Evolutionary conservation across 2,797 vertebrate species (phyloP), one percentile per base, ranked within the genome.

Genomic region (Agapornis canus): DNA sequence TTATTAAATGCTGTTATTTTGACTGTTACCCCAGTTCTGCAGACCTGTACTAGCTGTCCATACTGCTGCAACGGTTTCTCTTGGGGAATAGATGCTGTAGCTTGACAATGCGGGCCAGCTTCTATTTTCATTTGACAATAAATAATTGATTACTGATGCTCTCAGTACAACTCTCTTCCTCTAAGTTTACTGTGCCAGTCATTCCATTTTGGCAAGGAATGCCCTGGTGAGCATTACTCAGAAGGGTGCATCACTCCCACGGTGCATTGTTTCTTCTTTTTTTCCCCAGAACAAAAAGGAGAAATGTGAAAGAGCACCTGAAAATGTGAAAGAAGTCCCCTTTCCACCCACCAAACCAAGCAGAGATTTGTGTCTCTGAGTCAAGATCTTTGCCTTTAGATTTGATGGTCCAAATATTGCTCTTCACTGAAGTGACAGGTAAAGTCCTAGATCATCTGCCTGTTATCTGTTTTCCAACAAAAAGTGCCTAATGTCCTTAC

Each of bases 91-190:
- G 3, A 73, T 32, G 14, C 69, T 86, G 76, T 23, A 83, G 61
- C 29, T 71, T 57, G 35, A 57, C 32, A 69, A 12, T 10, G 16
- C 16, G 11, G 66, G 61, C 63, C 76, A 92, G 64, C 49, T 83
- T 76, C 84, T 78, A 25, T 65, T 92, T 91, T 86, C 68, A 91
- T 89, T 69, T 80, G 59, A 63, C 10, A 72, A 65, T 94, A 96
- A 92, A 96, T 92, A 97, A 95, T 95, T 96, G 72, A 97, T 93
- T 35, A 48, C 35, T 76, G 49, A 91, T 93, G 75, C 65, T 87
- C 22, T 93, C 64, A 89, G 49, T 29, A 75, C 29, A 78, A 52
- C 27, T 80, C 42, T 47, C 29, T 19, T 93, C 86, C 71, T 85
- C 42, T 71, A 60, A 68, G 57, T 3, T 92, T 66, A 29, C 68